Base-by-base conservation (phyloP, 2,113 vertebrate species). In the Willisornis vidua region DNA sequence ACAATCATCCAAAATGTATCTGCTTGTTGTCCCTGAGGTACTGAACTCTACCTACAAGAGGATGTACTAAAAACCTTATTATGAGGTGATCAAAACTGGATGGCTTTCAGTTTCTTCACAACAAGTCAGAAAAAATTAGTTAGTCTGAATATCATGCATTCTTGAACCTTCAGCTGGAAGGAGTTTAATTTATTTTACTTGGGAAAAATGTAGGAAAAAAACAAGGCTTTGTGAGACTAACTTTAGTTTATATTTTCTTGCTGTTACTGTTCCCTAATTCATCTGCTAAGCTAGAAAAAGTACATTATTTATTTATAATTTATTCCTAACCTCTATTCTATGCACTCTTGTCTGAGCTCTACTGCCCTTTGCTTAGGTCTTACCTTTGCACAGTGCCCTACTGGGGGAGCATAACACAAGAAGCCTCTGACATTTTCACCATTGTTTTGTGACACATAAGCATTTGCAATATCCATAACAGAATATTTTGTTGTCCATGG, bases 371-470 rank as follows among this genome's bases (percentile, higher is more conserved):
- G 16, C 28, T 73, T 94, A 57, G 75, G 68, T 90, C 75, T 90
- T 61, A 68, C 91, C 75, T 85, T 49, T 70, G n/a, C 29, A 20
- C 5, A 85, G 54, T 3, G 12, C n/a, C 59, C 59, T 92, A 46
- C 49, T 90, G 63, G 78, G 82, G 80, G 45, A 96, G 25, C 66
- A 63, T 28, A 92, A 66, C 46, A 86, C 9, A 6, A 87, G 58
- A 54, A 92, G 37, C 19, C 52, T 87, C 74, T 81, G 63, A 93
- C 57, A 85, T 96, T 94, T 96, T 87, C 65, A 90, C 39, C 58
- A 85, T 94, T 93, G 74, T 88, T 94, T 62, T 48, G 6, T 86
- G 85, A 79, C 79, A 85, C 19, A 92, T 89, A 82, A 77, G n/a
- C 62, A 91, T 85, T 88, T 94, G 78, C 72, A 95, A 88, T 84